Percentiles rank a stretch among this genome's conserved stretches.
phyloP scores from a whole-genome alignment of 2,888 invertebrate species.

The Toxonevra muliebris region DNA sequence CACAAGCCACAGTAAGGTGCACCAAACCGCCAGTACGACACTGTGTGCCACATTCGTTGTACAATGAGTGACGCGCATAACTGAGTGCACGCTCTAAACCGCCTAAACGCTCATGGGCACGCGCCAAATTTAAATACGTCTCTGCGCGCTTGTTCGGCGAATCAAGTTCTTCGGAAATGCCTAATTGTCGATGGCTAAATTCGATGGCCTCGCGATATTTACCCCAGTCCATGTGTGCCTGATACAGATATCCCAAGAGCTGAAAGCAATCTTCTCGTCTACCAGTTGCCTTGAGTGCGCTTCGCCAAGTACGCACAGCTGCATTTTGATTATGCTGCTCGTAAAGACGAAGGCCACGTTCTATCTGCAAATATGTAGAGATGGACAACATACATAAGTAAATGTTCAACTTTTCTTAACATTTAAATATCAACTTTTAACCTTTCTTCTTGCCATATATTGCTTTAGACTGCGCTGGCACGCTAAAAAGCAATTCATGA shows the following conservation, averaged over 20 bases:
- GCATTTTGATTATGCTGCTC: slow-evolving; percentile 86
- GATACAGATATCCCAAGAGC: slow-evolving; percentile 85
- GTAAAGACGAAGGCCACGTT: slow-evolving; percentile 78
- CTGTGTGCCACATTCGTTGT: slow-evolving; percentile 85
- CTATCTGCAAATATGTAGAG: slow-evolving; percentile 72
- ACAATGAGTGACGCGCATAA: slow-evolving; percentile 87
- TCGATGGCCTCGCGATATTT: slow-evolving; percentile 90
- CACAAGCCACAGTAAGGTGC: slow-evolving; percentile 88
- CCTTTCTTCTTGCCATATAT: slow-evolving; percentile 83
- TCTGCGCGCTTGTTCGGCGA: slow-evolving; percentile 91
- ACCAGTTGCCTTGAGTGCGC: slow-evolving; percentile 81
- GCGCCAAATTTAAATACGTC: slow-evolving; percentile 88
- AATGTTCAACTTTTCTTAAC: neutral
- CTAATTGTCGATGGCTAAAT: slow-evolving; percentile 86
- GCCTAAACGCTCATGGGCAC: slow-evolving; percentile 86
- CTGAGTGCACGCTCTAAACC: slow-evolving; percentile 82
- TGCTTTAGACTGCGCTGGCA: slow-evolving; percentile 80
- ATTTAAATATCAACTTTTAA: slow-evolving; percentile 50
- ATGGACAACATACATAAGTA: no score
- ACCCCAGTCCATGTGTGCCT: slow-evolving; percentile 91
- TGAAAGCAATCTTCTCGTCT: slow-evolving; percentile 87
- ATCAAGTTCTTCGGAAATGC: slow-evolving; percentile 90
- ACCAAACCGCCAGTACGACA: slow-evolving; percentile 88
- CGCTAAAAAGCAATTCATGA: slow-evolving; percentile 81
- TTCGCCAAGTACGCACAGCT: slow-evolving; percentile 89